These are phyloP conservation scores for Chelidonichthys spinosus DNA, from an alignment of 2,797 vertebrate genomes.

Conservation along the genomic window DNA sequence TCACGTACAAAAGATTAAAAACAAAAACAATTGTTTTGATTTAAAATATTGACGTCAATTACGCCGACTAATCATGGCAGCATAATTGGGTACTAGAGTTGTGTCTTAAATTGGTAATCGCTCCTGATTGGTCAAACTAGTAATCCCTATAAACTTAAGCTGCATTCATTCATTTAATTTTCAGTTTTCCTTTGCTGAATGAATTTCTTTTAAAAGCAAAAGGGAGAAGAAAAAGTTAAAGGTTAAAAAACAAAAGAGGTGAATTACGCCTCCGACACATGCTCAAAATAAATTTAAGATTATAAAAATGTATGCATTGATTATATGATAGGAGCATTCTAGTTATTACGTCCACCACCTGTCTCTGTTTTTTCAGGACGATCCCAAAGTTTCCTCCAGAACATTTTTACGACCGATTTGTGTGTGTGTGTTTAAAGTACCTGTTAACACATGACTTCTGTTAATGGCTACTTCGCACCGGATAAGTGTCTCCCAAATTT, in stretches of 20 bases:
- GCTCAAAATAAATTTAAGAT: background rate
- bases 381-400: slow-evolving; percentile 7
- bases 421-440: slow-evolving; percentile 20
- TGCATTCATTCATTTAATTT: background rate
- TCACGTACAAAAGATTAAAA: too few relatives aligned
- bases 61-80: background rate
- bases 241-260: background rate
- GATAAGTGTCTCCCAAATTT: slow-evolving; percentile 46
- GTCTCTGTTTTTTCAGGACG: slow-evolving; percentile 10
- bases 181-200: background rate
- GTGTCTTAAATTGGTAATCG: background rate
- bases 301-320: background rate
- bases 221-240: too few relatives aligned
- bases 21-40: background rate
- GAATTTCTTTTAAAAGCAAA: too few relatives aligned
- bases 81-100: background rate
- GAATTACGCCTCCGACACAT: background rate
- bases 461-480: slow-evolving; percentile 49
- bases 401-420: slow-evolving; percentile 6
- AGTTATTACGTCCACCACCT: background rate
- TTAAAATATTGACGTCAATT: background rate
- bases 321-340: background rate
- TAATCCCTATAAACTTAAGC: background rate
- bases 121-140: background rate
- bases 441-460: slow-evolving; percentile 55